Percentiles rank a stretch among this genome's conserved stretches.
These are phyloP conservation scores for Andricus quercusramuli DNA, from an alignment of 2,888 invertebrate genomes.

Conservation along the genomic window DNA sequence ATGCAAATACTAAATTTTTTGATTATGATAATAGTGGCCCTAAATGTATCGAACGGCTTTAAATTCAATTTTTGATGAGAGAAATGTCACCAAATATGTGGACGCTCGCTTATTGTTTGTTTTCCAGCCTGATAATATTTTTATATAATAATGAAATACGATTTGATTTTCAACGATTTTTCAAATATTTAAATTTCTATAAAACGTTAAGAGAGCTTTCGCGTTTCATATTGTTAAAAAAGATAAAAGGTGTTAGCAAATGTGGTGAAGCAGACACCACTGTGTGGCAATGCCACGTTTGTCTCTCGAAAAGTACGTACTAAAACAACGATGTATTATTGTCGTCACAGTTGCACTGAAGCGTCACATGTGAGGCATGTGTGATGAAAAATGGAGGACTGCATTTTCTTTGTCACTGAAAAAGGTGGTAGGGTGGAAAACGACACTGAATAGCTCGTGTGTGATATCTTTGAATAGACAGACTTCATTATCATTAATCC, in stretches of 20 bases:
- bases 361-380: background rate
- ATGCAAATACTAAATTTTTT: too few relatives aligned
- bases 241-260: background rate
- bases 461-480: background rate
- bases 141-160: too few relatives aligned
- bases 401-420: conserved; percentile 25
- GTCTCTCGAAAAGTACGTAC: background rate
- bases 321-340: background rate
- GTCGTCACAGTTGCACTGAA: background rate
- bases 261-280: background rate
- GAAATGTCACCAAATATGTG: too few relatives aligned
- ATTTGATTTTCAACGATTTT: background rate
- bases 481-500: background rate
- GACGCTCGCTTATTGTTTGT: too few relatives aligned
- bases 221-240: background rate
- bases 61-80: too few relatives aligned
- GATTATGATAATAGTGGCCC: too few relatives aligned
- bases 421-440: background rate
- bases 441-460: conserved; percentile 1
- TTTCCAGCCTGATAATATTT: too few relatives aligned
- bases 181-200: background rate
- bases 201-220: background rate
- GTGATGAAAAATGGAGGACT: background rate
- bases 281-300: background rate
- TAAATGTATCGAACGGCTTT: too few relatives aligned